Percentiles rank a stretch among this genome's conserved stretches.
phyloP scores from a whole-genome alignment of 2,113 vertebrate genomes.

The Urocolius indicus region DNA sequence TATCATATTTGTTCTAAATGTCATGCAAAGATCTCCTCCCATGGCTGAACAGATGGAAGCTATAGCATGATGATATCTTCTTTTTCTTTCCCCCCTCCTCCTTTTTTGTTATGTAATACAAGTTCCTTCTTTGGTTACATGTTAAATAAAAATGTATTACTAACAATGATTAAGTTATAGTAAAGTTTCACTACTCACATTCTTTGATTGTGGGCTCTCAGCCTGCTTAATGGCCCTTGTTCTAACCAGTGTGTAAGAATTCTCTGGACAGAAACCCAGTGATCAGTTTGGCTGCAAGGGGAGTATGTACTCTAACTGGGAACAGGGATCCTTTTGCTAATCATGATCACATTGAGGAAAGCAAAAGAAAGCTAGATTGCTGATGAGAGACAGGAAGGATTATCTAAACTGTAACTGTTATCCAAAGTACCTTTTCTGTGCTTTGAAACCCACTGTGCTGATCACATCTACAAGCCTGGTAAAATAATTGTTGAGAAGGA shows the following conservation, averaged over 20 bases:
- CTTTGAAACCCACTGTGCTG: not conserved
- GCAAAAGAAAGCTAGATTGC: not conserved
- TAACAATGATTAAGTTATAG: not conserved
- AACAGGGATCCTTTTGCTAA: not conserved
- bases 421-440: not conserved
- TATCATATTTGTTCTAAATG: slow-evolving; percentile 22
- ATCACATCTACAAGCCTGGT: not conserved
- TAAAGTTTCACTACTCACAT: not conserved
- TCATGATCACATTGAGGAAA: not conserved
- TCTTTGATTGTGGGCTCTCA: not conserved
- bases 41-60: not conserved
- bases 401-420: not conserved
- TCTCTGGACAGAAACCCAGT: not conserved
- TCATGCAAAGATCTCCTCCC: not conserved
- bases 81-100: not conserved
- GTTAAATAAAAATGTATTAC: not conserved
- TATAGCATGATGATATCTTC: not conserved
- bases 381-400: not conserved
- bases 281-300: not conserved
- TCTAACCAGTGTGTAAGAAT: not conserved
- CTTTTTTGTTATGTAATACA: not conserved
- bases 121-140: not conserved
- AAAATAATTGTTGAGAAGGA: not conserved
- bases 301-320: not conserved
- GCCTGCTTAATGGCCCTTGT: not conserved